Conservation (phyloP, 2,113 vertebrate genomes). For the Oceanites oceanicus region DNA sequence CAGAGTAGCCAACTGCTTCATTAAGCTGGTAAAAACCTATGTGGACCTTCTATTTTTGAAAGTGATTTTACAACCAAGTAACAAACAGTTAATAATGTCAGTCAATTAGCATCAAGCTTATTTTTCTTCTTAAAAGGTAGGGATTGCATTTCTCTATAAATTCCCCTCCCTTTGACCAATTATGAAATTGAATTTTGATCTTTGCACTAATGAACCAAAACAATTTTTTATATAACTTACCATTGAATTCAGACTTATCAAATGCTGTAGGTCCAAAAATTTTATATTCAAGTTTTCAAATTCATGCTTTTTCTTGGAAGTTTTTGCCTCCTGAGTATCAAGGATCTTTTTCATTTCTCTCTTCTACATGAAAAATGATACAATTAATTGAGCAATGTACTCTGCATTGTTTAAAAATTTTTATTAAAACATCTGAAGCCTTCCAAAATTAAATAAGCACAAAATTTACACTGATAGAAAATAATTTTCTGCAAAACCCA, state of each 20-base stretch:
- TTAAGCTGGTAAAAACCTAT: neutral
- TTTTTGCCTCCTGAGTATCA: neutral
- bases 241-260: neutral
- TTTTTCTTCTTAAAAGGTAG: neutral
- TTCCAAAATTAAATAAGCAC: neutral
- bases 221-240: neutral
- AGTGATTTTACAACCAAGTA: neutral
- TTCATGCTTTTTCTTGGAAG: conserved; percentile 1
- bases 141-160: neutral
- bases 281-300: neutral
- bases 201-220: neutral
- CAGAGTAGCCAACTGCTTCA: neutral
- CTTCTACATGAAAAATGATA: neutral
- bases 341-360: neutral
- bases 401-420: neutral
- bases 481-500: neutral
- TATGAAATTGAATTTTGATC: neutral
- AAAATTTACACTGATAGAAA: neutral
- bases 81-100: neutral
- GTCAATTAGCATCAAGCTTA: neutral
- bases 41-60: neutral
- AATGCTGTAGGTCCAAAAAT: neutral
- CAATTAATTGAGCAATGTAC: neutral
- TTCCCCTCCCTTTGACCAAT: neutral
- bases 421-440: neutral